Conservation (phyloP, 2,797 vertebrate genomes). For the Thripadectes ignobilis region DNA sequence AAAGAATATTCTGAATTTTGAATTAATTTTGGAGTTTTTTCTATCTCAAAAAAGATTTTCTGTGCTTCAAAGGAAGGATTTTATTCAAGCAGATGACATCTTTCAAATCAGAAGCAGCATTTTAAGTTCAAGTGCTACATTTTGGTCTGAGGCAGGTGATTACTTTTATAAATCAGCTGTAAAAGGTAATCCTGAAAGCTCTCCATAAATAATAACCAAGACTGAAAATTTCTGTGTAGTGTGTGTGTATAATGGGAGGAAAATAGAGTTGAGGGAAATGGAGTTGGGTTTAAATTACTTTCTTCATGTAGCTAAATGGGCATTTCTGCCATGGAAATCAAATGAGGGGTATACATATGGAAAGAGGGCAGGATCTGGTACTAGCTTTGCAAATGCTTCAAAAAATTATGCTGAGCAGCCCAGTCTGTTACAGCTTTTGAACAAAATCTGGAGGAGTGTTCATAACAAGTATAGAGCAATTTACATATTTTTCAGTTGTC, state of each 20-base stretch:
- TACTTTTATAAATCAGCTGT: constrained; percentile 65
- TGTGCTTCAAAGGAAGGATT: neutral
- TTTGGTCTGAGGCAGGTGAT: constrained; percentile 55
- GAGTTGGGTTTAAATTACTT: constrained; percentile 54
- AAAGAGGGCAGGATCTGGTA: constrained; percentile 54
- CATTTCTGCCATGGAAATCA: constrained; percentile 46
- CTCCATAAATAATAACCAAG: constrained; percentile 62
- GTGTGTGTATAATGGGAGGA: constrained; percentile 42
- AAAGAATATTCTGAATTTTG: constrained; percentile 16
- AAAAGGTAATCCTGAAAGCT: constrained; percentile 62
- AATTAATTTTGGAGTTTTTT: neutral
- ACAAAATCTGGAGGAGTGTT: constrained; percentile 65
- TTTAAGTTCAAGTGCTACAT: constrained; percentile 44
- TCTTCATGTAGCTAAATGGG: constrained; percentile 45
- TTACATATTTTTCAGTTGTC: constrained; percentile 69
- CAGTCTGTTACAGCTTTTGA: constrained; percentile 58
- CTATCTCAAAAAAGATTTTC: neutral
- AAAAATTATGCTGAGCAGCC: constrained; percentile 62
- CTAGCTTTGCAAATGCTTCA: constrained; percentile 55
- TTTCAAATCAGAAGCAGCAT: constrained; percentile 43
- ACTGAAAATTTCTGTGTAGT: constrained; percentile 42
- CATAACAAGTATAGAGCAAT: constrained; percentile 60
- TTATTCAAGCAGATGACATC: constrained; percentile 53
- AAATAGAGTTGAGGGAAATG: constrained; percentile 53
- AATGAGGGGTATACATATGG: constrained; percentile 47